Conservation (phyloP, 35 echinoderm and acorn worm genomes). For the Patiria miniata region DNA sequence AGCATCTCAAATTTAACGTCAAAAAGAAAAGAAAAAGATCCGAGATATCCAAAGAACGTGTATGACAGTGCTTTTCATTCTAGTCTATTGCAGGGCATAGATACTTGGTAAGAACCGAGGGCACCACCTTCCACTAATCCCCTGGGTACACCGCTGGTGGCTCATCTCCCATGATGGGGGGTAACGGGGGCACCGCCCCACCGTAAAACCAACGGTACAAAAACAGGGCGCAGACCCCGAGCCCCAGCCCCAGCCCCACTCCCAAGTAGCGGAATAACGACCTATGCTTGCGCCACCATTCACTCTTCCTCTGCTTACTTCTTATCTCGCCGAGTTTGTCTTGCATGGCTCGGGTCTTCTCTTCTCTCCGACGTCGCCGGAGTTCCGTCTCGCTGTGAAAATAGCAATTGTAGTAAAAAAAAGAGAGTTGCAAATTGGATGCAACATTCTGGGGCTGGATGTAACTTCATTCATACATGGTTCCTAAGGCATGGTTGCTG, state of each 20-base stretch:
- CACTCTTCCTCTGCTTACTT: conserved; percentile 59
- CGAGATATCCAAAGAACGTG: background rate
- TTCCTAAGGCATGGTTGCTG: no score
- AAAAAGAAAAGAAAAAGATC: no score
- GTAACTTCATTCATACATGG: no score
- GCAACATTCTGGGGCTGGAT: no score
- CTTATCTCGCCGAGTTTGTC: conserved; percentile 68
- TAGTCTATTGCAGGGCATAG: background rate
- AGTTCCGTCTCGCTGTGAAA: conserved; percentile 39
- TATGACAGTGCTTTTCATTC: background rate
- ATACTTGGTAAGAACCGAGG: background rate
- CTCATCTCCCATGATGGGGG: background rate
- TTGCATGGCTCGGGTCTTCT: conserved; percentile 52
- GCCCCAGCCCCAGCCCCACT: conserved; percentile 59
- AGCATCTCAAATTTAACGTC: no score
- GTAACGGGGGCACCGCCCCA: background rate
- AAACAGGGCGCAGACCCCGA: conserved; percentile 44
- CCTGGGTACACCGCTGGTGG: background rate
- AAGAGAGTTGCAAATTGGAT: no score
- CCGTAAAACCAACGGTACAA: conserved; percentile 42
- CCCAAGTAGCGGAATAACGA: conserved; percentile 71
- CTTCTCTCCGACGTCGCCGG: conserved; percentile 40
- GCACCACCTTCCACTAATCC: background rate
- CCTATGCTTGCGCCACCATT: conserved; percentile 59
- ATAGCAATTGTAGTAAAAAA: background rate